Base-by-base conservation (phyloP, 2,888 invertebrate species). In the Deilephila porcellus region DNA sequence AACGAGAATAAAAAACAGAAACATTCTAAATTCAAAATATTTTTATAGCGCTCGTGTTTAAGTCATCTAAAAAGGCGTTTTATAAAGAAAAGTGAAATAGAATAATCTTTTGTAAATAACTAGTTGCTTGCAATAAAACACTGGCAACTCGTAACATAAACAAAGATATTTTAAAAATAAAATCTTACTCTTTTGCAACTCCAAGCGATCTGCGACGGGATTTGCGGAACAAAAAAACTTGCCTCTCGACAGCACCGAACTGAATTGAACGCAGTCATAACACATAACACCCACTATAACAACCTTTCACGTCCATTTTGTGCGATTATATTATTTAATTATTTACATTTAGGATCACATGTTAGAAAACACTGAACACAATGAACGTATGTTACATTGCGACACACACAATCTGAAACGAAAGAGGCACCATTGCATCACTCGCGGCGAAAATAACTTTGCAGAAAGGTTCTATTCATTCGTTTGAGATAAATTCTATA, bases 311-410 rank as follows among this genome's bases (percentile, higher is more conserved):
- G 91, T 91, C 90, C 92, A 92, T 92, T 89, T 90, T 91, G 89
- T 86, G 83, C 82, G 84, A 81, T 86, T 84, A 87, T 87, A 86
- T 78, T 85, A 87, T 88, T 89, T 88, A 86, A 87, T 83, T 88
- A 91, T 91, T 92, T 89, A 91, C 90, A 90, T 90, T 89, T 83
- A 75, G 83, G 89, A 90, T 93, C 91, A 93, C 93, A 91, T 92
- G 88, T 87, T 90, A 85, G 73, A 83, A 81, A 52, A 74, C 52
- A 72, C 59, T 34, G 32, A 70, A 20, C 5, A 60, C 53, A 62
- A 25, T 59, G 34, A 60, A 73, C 53, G 45, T 60, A 60, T 29
- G 52, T 56, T 60, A 60, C 60, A 70, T 52, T 74, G 72, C 77
- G 75, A 73, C 74, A 83, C 84, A 87, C 81, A 76, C 85, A 77